Conservation (phyloP, 2,113 vertebrate genomes). For the Murina feae region DNA sequence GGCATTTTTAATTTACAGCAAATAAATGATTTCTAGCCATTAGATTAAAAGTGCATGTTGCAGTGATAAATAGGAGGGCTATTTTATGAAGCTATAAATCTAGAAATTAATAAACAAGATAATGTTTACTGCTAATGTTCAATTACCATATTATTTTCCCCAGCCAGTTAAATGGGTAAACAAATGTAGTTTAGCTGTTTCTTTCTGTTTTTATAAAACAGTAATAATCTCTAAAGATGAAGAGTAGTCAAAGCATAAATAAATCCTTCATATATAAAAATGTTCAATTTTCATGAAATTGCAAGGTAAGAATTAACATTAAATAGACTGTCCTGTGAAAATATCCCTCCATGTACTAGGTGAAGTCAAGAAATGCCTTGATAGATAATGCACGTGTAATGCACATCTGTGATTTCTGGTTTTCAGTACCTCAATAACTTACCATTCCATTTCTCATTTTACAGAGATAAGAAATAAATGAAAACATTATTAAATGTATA, state of each 20-base stretch:
- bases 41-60: not conserved
- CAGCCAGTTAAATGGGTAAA: constrained; percentile 38
- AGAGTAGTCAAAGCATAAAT: not conserved
- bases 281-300: not conserved
- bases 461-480: not conserved
- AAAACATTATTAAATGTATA: not conserved
- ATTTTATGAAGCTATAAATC: not conserved
- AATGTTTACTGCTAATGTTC: constrained; percentile 30
- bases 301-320: not conserved
- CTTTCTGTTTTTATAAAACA: not conserved
- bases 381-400: not conserved
- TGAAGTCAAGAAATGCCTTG: not conserved
- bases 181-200: not conserved
- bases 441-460: not conserved
- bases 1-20: not conserved
- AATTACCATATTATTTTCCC: constrained; percentile 40
- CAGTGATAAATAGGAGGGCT: not conserved
- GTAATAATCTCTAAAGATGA: not conserved
- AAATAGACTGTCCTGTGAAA: not conserved
- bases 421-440: not conserved
- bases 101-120: constrained; percentile 43
- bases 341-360: accelerated
- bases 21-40: not conserved
- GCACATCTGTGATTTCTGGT: not conserved
- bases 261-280: not conserved